phyloP scores from a whole-genome alignment of 2,888 invertebrate species.

The Tortrix viridana region DNA sequence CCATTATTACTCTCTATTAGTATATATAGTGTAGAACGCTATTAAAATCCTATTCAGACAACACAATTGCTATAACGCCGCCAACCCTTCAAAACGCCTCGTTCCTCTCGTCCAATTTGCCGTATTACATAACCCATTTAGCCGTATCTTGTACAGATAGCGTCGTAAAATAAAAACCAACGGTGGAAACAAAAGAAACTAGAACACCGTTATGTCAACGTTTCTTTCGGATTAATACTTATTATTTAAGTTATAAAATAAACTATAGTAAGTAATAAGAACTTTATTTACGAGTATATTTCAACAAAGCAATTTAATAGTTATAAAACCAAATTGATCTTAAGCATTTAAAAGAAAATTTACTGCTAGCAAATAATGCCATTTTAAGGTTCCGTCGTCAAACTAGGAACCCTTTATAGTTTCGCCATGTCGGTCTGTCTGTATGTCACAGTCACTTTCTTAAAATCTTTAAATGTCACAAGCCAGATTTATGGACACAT shows the following conservation, averaged over 20 bases:
- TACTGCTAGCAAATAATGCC: no score
- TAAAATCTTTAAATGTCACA: no score
- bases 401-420: no score
- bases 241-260: neutral
- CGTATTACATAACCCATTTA: conserved; percentile 64
- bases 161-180: conserved; percentile 67
- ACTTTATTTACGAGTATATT: no score
- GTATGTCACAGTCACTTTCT: no score
- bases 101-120: conserved; percentile 61
- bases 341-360: no score
- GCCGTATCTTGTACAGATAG: conserved; percentile 66
- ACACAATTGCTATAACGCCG: conserved; percentile 37
- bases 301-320: no score
- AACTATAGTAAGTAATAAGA: neutral
- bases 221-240: neutral
- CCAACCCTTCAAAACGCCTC: conserved; percentile 46
- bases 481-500: no score
- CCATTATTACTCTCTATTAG: no score
- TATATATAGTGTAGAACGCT: neutral
- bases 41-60: conserved; percentile 20
- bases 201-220: conserved; percentile 2
- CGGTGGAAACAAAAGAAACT: conserved; percentile 19
- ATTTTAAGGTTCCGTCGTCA: no score
- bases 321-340: no score
- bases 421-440: no score